Base-by-base conservation (phyloP, 2,888 invertebrate genomes). In the Heliconius erato region DNA sequence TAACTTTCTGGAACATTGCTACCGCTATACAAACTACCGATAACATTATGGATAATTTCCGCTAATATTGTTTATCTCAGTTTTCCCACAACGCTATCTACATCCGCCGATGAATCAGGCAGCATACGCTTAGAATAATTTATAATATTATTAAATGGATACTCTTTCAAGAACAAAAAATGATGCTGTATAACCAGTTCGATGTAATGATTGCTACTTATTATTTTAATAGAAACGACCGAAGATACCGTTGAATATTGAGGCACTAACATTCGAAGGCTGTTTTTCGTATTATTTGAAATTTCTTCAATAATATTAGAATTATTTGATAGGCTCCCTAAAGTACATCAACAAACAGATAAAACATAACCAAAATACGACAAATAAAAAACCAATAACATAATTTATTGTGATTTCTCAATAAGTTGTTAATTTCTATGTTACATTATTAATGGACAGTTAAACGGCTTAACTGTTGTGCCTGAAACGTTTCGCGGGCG, bases 391-490 rank as follows among this genome's bases (percentile, higher is more conserved):
- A 68, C 40, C 54, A 63, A 79, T 35, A 54, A 63, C 63, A 67
- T 83, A 84, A 84, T 79, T 76, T 76, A 79, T 80, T 72, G 72
- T 68, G 77, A 77, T 79, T 79, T 83, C 81, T 82, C 76, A 76
- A 79, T 82, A 82, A 79, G 79, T 81, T 82, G 83, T 84, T 83
- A 83, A 84, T 83, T 63, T 35, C 76, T 74, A 83, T 72, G 84
- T 85, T 82, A 82, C 82, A 81, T 83, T 85, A 82, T 85, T 89
- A 91, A 89, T 88, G 88, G 86, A 85, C 88, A 89, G 92, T 90
- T 93, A 92, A 94, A 90, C 88, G 88, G 88, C 88, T 90, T 90
- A 92, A 92, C 92, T 87, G 93, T 92, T 89, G 87, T 81, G 85
- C 80, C 78, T 76, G 80, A 74, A 78, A 83, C 80, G 40, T 84